Percentiles rank a stretch among this genome's conserved stretches.
Evolutionary conservation across 2,797 vertebrate genomes (phyloP).

Genomic region (Pelochelys cantorii): DNA sequence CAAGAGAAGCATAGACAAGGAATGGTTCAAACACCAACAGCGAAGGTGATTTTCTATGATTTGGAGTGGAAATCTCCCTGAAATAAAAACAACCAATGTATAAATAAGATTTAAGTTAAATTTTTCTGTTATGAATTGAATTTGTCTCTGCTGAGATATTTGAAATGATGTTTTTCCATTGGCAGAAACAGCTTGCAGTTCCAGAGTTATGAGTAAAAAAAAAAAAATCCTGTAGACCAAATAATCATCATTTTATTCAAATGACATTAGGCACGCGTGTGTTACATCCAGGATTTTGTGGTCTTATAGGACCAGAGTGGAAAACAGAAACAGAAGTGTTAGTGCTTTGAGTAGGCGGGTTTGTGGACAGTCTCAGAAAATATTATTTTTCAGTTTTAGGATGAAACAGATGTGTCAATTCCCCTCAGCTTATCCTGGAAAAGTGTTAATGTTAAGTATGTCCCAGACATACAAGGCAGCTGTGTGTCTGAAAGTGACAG

Average conservation of each 20-base stretch:
- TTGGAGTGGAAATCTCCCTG: not conserved
- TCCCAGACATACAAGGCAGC: conserved; percentile 11
- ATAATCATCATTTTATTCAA: conserved; percentile 20
- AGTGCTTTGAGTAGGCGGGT: not conserved
- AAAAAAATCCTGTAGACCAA: not conserved
- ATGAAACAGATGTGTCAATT: conserved; percentile 36
- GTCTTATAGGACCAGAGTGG: not conserved
- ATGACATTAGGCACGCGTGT: not conserved
- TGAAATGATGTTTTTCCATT: not conserved
- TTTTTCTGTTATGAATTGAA: not conserved
- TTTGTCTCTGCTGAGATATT: not conserved
- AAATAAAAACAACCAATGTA: not conserved
- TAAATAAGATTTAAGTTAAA: not conserved
- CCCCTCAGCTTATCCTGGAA: not conserved
- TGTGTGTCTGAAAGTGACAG: not conserved
- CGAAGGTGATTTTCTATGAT: not conserved
- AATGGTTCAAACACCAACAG: not conserved
- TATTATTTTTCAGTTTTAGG: conserved; percentile 1
- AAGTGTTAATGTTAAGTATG: conserved; percentile 33
- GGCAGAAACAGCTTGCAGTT: not conserved
- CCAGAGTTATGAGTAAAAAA: not conserved
- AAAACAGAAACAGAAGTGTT: not conserved
- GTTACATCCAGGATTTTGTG: conserved; percentile 13
- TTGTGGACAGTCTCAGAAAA: not conserved
- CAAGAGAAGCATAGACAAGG: not conserved